Conservation (phyloP, 2,888 invertebrate genomes). For the Machimus rusticus region DNA sequence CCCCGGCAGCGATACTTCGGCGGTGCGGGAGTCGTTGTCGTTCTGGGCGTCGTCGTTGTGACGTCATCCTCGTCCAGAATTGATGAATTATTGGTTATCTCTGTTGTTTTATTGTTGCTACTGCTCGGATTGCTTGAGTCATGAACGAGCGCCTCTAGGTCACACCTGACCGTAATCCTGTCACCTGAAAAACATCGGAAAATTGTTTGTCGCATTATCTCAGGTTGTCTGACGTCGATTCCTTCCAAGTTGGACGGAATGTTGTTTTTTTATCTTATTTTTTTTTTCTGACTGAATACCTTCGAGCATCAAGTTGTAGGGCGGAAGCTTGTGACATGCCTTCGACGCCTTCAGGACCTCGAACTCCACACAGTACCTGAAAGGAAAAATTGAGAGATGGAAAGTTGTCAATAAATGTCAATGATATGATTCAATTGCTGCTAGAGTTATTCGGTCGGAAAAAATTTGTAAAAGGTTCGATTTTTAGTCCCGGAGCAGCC, state of each 20-base stretch:
- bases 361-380: conserved; percentile 87
- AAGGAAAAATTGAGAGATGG: conserved; percentile 56
- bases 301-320: conserved; percentile 76
- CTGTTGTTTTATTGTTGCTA: conserved; percentile 22
- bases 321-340: conserved; percentile 78
- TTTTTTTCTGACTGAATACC: conserved; percentile 64
- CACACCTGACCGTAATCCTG: conserved; percentile 82
- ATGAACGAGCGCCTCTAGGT: conserved; percentile 77
- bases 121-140: conserved; percentile 51
- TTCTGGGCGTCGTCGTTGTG: conserved; percentile 48
- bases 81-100: conserved; percentile 51
- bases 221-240: not conserved
- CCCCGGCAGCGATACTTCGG: conserved; percentile 73
- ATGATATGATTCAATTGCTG: not conserved
- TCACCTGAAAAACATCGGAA: conserved; percentile 66
- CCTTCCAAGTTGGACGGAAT: not conserved
- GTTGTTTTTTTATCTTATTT: not conserved
- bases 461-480: not conserved
- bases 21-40: conserved; percentile 52
- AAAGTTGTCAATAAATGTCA: not conserved
- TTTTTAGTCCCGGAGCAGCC: not conserved
- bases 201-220: not conserved
- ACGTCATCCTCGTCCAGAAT: conserved; percentile 46
- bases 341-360: conserved; percentile 84
- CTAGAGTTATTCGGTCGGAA: not conserved